Conservation (phyloP, 2,797 vertebrate genomes). For the Tauraco hartlaubi region DNA sequence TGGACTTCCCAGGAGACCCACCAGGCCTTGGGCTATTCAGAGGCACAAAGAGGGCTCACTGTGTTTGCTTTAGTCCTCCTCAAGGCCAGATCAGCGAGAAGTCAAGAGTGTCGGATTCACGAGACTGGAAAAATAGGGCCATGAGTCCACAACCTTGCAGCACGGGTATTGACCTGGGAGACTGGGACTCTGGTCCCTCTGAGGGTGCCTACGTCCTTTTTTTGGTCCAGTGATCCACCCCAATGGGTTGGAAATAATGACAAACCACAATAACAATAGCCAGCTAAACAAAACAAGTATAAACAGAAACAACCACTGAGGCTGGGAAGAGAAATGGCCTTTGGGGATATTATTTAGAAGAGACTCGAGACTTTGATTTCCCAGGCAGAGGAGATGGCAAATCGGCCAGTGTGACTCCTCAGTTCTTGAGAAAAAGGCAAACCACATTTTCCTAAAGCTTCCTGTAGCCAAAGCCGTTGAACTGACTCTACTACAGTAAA, state of each 20-base stretch:
- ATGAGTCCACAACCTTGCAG: background rate
- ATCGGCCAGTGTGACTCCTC: constrained; percentile 5
- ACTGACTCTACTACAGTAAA: background rate
- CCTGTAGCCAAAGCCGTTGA: background rate
- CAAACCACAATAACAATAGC: constrained; percentile 68
- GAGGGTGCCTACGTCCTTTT: constrained; percentile 16
- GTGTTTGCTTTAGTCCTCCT: background rate
- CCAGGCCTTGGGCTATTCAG: background rate
- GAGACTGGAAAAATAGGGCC: background rate
- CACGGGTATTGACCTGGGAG: background rate
- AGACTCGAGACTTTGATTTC: constrained; percentile 56
- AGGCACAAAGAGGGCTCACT: background rate
- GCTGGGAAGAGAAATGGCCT: constrained; percentile 55
- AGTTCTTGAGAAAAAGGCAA: constrained; percentile 41
- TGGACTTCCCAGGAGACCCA: background rate
- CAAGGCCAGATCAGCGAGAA: background rate
- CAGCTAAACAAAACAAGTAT: constrained; percentile 58
- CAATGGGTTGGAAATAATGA: constrained; percentile 58
- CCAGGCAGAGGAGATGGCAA: constrained; percentile 39
- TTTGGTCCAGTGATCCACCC: constrained; percentile 39
- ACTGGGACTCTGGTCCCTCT: background rate
- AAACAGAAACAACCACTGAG: constrained; percentile 65
- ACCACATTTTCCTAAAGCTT: constrained; percentile 50
- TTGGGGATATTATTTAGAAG: constrained; percentile 61
- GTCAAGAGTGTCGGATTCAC: accelerated